phyloP scores from a whole-genome alignment of 1,140 invertebrate species.

The Bombus balteatus region DNA sequence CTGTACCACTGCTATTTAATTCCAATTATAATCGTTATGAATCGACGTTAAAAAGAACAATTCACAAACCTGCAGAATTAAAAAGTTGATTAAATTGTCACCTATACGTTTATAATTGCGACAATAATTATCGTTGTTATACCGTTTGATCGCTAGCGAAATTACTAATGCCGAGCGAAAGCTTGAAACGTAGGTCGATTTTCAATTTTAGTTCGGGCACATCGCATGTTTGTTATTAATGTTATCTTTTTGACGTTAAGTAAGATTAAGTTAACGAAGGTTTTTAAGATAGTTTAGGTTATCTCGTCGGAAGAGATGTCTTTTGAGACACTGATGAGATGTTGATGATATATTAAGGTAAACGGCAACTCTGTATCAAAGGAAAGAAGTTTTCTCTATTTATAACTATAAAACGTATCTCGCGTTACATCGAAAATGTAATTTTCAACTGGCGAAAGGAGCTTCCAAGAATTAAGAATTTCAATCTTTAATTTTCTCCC shows the following conservation, averaged over 20 bases:
- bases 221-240: background rate
- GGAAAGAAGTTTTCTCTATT: background rate
- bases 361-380: too few relatives aligned
- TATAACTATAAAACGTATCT: background rate
- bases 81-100: too few relatives aligned
- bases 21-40: background rate
- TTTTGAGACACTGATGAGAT: background rate
- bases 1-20: background rate
- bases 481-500: too few relatives aligned
- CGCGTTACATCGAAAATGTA: background rate
- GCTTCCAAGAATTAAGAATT: too few relatives aligned
- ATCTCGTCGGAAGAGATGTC: background rate
- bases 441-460: too few relatives aligned
- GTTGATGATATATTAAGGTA: background rate
- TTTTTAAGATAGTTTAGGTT: background rate
- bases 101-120: background rate
- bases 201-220: too few relatives aligned
- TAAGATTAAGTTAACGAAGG: background rate
- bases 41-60: background rate
- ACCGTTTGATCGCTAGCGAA: background rate
- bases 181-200: too few relatives aligned
- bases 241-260: background rate
- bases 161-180: background rate
- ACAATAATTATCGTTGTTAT: background rate
- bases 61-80: too few relatives aligned